phyloP scores from a whole-genome alignment of 2,797 vertebrate genomes.

The Acrossocheilus fasciatus region DNA sequence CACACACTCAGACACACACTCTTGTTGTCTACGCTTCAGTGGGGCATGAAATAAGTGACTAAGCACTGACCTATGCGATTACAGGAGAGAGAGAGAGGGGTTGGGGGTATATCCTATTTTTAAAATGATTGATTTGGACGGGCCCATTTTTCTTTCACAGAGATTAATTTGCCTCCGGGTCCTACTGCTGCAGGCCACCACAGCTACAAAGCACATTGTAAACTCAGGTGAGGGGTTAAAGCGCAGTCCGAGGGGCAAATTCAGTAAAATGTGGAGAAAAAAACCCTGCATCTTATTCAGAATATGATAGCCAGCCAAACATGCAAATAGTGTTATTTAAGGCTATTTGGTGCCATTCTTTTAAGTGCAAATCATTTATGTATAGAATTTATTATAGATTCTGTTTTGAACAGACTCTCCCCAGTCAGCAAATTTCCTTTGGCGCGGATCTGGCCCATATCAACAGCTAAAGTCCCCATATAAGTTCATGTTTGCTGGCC shows the following conservation, averaged over 20 bases:
- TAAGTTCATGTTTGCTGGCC: no score
- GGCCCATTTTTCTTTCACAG: conserved; percentile 58
- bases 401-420: neutral
- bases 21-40: conserved; percentile 52
- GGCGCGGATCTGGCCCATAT: no score
- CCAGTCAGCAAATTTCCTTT: no score
- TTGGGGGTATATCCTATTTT: conserved; percentile 47
- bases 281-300: neutral
- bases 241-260: neutral
- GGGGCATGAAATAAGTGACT: conserved; percentile 52
- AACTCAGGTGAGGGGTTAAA: conserved; percentile 19
- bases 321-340: neutral
- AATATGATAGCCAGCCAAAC: neutral
- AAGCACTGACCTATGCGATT: conserved; percentile 51
- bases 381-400: neutral
- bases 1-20: conserved; percentile 40
- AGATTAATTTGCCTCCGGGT: conserved; percentile 59
- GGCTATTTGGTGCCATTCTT: no score
- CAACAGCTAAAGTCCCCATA: no score
- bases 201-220: conserved; percentile 11
- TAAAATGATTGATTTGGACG: conserved; percentile 63
- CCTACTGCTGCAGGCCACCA: conserved; percentile 30
- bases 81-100: conserved; percentile 19
- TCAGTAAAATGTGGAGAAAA: neutral
- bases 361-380: neutral